Percentiles rank a stretch among this genome's conserved stretches.
Evolutionary conservation across 2,113 vertebrate genomes (phyloP).

Genomic region (Oenanthe melanoleuca): DNA sequence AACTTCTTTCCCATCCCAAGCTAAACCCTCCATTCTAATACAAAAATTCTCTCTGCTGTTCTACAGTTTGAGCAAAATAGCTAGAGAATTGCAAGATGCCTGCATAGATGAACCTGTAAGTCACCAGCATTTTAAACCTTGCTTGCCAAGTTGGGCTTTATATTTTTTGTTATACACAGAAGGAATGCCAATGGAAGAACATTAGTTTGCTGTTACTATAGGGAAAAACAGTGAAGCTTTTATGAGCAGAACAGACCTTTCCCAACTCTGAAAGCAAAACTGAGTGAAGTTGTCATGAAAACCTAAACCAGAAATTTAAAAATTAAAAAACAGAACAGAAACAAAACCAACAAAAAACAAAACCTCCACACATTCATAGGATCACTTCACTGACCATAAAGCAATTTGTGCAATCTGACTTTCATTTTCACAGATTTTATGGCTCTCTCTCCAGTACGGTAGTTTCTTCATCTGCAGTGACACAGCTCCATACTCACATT

Average conservation of each 20-base stretch:
- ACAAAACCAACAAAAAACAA: background rate
- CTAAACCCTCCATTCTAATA: fast-evolving
- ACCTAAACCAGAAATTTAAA: background rate
- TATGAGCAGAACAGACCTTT: background rate
- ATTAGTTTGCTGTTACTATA: background rate
- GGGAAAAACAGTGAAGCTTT: background rate
- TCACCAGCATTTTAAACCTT: background rate
- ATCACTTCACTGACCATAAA: background rate
- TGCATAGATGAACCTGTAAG: background rate
- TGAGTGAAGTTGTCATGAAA: background rate
- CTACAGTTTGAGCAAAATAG: background rate
- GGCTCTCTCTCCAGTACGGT: background rate
- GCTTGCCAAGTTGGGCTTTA: background rate
- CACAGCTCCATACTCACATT: background rate
- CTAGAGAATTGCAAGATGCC: background rate
- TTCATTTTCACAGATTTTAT: background rate
- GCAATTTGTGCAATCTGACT: background rate
- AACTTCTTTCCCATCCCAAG: background rate
- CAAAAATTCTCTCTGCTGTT: background rate
- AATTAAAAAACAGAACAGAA: background rate
- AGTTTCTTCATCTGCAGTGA: background rate
- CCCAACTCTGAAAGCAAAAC: background rate
- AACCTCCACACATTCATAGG: background rate
- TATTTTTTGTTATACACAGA: background rate
- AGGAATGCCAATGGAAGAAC: background rate